Percentiles rank a stretch among this genome's conserved stretches.
phyloP scores from a whole-genome alignment of 2,113 vertebrate genomes.

The Tragulus kanchil region DNA sequence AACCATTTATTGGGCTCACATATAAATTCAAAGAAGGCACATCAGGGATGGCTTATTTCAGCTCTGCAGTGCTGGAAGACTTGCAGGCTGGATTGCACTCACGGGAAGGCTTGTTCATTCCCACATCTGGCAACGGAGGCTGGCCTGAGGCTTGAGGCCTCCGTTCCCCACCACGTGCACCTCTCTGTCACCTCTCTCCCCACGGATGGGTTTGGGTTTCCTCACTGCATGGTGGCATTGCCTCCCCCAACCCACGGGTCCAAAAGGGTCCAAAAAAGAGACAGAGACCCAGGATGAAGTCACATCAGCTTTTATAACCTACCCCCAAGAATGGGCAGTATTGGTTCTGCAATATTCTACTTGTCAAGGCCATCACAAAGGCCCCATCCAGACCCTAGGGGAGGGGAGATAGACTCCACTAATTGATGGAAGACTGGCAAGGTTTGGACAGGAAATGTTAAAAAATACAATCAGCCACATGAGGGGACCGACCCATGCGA shows the following conservation, averaged over 20 bases:
- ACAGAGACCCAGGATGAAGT: background rate
- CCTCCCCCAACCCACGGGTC: background rate
- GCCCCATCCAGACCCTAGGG: no score
- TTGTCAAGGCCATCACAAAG: background rate
- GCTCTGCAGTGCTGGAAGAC: fast-evolving
- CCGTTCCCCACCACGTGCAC: fast-evolving
- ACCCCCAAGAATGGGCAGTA: background rate
- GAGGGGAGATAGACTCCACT: background rate
- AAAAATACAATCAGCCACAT: background rate
- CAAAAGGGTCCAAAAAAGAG: background rate
- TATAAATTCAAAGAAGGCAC: background rate
- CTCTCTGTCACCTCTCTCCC: background rate
- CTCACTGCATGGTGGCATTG: background rate
- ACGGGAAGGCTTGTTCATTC: fast-evolving
- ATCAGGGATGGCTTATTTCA: background rate
- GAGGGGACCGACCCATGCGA: background rate
- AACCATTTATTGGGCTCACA: background rate
- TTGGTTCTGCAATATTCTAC: background rate
- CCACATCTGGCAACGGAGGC: background rate
- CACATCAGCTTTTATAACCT: no score
- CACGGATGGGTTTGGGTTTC: background rate
- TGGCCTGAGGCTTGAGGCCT: background rate
- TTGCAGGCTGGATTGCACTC: background rate
- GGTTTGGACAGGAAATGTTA: background rate
- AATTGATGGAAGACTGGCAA: background rate